These are phyloP conservation scores for Axis porcinus DNA, from an alignment of 2,113 vertebrate species.

Conservation along the genomic window DNA sequence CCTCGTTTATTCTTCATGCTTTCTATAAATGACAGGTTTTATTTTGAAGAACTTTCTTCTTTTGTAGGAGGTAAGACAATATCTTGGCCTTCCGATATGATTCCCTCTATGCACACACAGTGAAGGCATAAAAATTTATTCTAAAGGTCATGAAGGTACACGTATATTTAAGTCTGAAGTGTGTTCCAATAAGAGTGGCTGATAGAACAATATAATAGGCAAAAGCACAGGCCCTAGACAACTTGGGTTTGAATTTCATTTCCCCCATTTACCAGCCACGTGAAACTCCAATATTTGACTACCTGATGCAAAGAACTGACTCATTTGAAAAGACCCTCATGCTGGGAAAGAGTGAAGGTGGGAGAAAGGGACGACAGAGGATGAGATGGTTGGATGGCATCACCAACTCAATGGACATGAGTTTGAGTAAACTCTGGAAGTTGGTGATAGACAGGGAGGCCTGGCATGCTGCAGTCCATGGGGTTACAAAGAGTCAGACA, in stretches of 20 bases:
- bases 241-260: neutral
- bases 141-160: neutral
- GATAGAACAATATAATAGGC: neutral
- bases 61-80: neutral
- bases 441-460: neutral
- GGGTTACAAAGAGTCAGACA: accelerated
- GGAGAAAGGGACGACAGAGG: neutral
- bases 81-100: neutral
- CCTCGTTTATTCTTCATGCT: neutral
- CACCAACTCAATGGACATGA: neutral
- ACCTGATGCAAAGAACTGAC: neutral
- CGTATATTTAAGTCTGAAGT: neutral
- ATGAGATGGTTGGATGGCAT: neutral
- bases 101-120: neutral
- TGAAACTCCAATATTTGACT: neutral
- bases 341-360: neutral
- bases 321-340: neutral
- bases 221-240: neutral
- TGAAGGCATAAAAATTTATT: neutral
- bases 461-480: neutral
- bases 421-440: neutral
- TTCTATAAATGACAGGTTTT: neutral
- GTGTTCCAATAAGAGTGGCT: neutral
- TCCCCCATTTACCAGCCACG: neutral
- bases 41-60: neutral